Base-by-base conservation (phyloP, 37 sponge, comb jelly and placozoan genomes). In the Theonella swinhoei region DNA sequence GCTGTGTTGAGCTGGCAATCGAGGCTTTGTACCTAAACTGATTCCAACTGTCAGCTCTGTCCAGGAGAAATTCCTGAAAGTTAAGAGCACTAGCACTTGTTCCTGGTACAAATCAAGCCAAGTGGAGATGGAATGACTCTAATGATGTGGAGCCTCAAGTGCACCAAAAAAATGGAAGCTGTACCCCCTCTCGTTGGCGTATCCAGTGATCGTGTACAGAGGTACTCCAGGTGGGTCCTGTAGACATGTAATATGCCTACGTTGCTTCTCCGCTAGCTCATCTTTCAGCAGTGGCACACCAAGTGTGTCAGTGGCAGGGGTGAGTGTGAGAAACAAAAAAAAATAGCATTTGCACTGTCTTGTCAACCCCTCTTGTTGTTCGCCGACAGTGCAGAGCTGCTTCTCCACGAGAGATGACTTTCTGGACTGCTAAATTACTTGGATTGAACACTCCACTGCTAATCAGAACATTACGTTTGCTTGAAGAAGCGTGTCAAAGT, bases 91-190 rank as follows among this genome's bases (percentile, higher is more conserved):
- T 65, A 2, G 80, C 80, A 8, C 68, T 66, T 3, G 68, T 79
- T 0, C 80, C 80, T 31, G 80, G 80, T n/a, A 65, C 39, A 31
- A 79, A 65, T 40, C 42, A 66, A 2, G 42, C 80, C n/a, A 79
- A 42, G 28, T 65, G 80, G 29, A 36, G 42, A 35, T 79, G 80
- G 67, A 79, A 79, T 19, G 29, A 30, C 35, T 79, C 87, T 22
- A 86, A 64, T 14, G 74, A 79, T 3, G 87, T 86, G 24, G 80
- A 68, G 25, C 87, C 87, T n/a, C 80, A 1, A 0, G 80, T 80
- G 79, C 87, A 86, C 68, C 80, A 32, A 0, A 74, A 23, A 1
- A 79, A 64, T 3, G 79, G 87, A 9, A 86, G 87, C 20, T 0
- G 0, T 14, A 79, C 74, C 0, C 80, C 80, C 4, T 80, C 87